These are phyloP conservation scores for Phodopus roborovskii DNA, from an alignment of 2,113 vertebrate species.

Conservation along the genomic window DNA sequence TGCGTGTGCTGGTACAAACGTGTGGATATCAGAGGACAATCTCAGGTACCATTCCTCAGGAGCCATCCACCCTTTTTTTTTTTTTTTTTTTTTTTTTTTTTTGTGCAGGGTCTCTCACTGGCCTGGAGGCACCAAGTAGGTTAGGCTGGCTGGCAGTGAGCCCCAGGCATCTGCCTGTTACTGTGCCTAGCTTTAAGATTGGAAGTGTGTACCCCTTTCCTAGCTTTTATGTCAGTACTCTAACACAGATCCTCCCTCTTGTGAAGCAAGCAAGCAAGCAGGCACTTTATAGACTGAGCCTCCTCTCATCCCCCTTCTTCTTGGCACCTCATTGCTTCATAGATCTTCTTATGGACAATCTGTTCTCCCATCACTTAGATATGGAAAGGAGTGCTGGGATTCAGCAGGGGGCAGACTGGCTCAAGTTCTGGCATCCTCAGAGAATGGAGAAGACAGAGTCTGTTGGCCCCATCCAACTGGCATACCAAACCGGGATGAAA, in stretches of 20 bases:
- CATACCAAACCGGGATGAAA: not conserved
- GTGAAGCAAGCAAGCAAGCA: not conserved
- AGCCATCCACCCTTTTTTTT: not conserved
- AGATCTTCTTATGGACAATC: not conserved
- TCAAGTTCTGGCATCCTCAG: not conserved
- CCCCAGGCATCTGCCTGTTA: not conserved
- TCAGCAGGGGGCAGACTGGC: not conserved
- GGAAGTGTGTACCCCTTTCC: too few relatives aligned
- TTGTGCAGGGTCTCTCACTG: not conserved
- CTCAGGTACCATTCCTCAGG: not conserved
- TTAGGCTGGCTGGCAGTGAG: not conserved
- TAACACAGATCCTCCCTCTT: too few relatives aligned
- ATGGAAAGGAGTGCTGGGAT: not conserved
- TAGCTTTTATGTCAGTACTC: not conserved
- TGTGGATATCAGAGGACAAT: not conserved
- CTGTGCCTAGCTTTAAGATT: not conserved
- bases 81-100: not conserved
- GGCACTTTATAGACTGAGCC: not conserved
- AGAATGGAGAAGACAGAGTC: not conserved
- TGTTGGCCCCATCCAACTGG: accelerated
- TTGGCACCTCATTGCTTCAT: not conserved
- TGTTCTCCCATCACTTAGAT: not conserved
- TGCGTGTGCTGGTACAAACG: not conserved
- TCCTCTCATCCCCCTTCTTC: not conserved
- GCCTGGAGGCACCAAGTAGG: not conserved